Conservation (phyloP, 1,140 invertebrate genomes). For the Lasioglossum baleicum region DNA sequence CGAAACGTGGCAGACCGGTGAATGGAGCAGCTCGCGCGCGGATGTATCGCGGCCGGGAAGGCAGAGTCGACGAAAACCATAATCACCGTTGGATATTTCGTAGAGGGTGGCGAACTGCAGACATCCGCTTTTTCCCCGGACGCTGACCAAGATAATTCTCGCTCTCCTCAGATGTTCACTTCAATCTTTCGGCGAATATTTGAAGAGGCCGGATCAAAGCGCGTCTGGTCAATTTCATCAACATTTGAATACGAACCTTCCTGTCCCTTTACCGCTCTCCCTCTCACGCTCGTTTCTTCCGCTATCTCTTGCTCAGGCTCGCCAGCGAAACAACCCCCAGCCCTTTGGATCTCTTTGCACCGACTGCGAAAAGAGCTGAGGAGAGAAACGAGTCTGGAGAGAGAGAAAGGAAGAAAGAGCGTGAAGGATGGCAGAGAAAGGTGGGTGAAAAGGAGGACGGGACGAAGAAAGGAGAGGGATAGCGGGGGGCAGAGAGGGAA, state of each 20-base stretch:
- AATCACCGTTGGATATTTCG: background rate
- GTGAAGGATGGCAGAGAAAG: background rate
- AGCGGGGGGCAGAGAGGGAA: constrained; percentile 14
- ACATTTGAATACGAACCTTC: constrained; percentile 77
- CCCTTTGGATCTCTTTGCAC: constrained; percentile 63
- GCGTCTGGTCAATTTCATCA: constrained; percentile 81
- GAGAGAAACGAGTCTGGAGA: constrained; percentile 26
- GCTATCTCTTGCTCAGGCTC: constrained; percentile 27
- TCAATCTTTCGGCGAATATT: constrained; percentile 79
- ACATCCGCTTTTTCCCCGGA: constrained; percentile 42
- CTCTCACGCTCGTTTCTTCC: constrained; percentile 17
- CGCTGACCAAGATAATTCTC: constrained; percentile 71
- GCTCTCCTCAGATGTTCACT: constrained; percentile 79
- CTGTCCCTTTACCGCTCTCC: background rate
- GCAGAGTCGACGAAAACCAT: constrained; percentile 5
- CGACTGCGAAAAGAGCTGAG: constrained; percentile 58
- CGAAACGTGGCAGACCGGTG: background rate
- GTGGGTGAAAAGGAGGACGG: background rate
- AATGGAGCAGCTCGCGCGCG: background rate
- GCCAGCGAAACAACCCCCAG: constrained; percentile 53
- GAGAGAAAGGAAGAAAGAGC: constrained; percentile 35
- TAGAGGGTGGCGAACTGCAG: background rate
- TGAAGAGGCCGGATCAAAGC: constrained; percentile 80
- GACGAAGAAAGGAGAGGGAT: background rate
- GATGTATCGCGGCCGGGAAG: background rate